Percentiles rank a stretch among this genome's conserved stretches.
Conservation (phyloP, 2,113 vertebrate species). For the human region GRCh38 chr14:26305001-26305500, state of each 20-base stretch:
- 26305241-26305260: conserved; percentile 58
- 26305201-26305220: conserved; percentile 71
- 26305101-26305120: conserved; percentile 58
- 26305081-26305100: not conserved
- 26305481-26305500: conserved; percentile 64
- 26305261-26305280: conserved; percentile 65
- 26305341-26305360: conserved; percentile 68
- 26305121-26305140: conserved; percentile 56
- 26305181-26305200: conserved; percentile 67
- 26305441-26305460: conserved; percentile 33
- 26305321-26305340: conserved; percentile 67
- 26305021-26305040: not conserved
- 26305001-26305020: not conserved
- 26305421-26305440: conserved; percentile 29
- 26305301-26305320: conserved; percentile 72
- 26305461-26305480: conserved; percentile 48
- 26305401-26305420: conserved; percentile 63
- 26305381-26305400: conserved; percentile 68
- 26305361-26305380: conserved; percentile 75
- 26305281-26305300: conserved; percentile 36
- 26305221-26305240: conserved; percentile 63
- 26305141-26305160: conserved; percentile 32
- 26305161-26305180: conserved; percentile 64
- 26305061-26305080: not conserved
- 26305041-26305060: not conserved